These are phyloP conservation scores for Pithys albifrons DNA, from an alignment of 2,113 vertebrate genomes.

Conservation along the genomic window DNA sequence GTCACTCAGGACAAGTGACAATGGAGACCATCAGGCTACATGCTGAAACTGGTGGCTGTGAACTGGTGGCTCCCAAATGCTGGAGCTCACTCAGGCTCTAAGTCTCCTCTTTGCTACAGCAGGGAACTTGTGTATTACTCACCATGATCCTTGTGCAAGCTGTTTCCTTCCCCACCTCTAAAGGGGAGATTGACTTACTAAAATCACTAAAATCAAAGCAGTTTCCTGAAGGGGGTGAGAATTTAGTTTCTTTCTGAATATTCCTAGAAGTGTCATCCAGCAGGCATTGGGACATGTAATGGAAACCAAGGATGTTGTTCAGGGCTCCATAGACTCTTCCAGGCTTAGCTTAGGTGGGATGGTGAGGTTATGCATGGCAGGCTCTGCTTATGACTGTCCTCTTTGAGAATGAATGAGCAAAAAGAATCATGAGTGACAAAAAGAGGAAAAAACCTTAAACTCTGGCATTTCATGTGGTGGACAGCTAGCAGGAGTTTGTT, in stretches of 20 bases:
- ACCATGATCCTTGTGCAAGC: neutral
- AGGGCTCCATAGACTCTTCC: neutral
- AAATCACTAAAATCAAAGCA: neutral
- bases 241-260: neutral
- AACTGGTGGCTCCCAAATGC: neutral
- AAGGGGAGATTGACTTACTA: neutral
- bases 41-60: neutral
- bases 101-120: neutral
- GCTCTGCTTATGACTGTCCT: neutral
- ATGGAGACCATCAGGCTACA: neutral
- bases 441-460: neutral
- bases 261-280: neutral
- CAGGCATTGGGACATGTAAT: neutral
- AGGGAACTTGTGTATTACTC: neutral
- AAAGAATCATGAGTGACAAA: neutral
- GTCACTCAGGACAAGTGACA: neutral
- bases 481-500: constrained; percentile 3
- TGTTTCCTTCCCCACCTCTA: neutral
- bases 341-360: neutral
- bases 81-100: neutral
- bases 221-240: neutral
- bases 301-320: neutral
- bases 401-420: neutral
- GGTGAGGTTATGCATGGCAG: neutral
- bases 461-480: neutral